Evolutionary conservation across 2,888 invertebrate species (phyloP).

Genomic region (Hydriomena furcata): DNA sequence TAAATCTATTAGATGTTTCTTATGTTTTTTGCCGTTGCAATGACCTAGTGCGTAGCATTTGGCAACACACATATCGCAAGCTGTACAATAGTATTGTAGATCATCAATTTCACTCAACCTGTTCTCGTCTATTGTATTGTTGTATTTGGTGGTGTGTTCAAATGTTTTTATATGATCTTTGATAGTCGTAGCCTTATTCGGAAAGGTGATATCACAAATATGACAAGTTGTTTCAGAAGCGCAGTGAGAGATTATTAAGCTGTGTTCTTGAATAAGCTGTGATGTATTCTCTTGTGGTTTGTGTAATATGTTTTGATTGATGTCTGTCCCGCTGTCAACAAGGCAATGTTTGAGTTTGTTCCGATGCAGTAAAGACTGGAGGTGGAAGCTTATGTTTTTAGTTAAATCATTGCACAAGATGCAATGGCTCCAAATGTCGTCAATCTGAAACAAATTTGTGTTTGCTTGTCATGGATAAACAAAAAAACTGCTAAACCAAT

Average conservation of each 20-base stretch:
- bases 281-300: not conserved
- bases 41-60: slow-evolving; percentile 18
- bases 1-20: slow-evolving; percentile 12
- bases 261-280: slow-evolving; percentile 16
- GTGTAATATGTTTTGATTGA: slow-evolving; percentile 6
- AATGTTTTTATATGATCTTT: slow-evolving; percentile 17
- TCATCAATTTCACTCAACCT: slow-evolving; percentile 14
- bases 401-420: slow-evolving; percentile 38
- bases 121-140: slow-evolving; percentile 12
- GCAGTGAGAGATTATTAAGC: slow-evolving; percentile 7
- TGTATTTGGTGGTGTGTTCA: slow-evolving; percentile 19
- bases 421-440: slow-evolving; percentile 37
- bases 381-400: slow-evolving; percentile 27
- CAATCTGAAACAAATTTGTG: slow-evolving; percentile 34
- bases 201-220: slow-evolving; percentile 19
- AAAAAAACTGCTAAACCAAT: no score
- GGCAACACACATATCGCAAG: slow-evolving; percentile 17
- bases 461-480: no score
- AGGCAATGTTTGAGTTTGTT: slow-evolving; percentile 25
- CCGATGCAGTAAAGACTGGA: slow-evolving; percentile 16
- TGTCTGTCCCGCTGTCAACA: slow-evolving; percentile 5
- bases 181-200: slow-evolving; percentile 2
- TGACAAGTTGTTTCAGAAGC: slow-evolving; percentile 18
- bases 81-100: slow-evolving; percentile 15
- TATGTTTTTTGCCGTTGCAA: slow-evolving; percentile 27